Conservation (phyloP, 2,113 vertebrate species). For the Dipodomys ordii region DNA sequence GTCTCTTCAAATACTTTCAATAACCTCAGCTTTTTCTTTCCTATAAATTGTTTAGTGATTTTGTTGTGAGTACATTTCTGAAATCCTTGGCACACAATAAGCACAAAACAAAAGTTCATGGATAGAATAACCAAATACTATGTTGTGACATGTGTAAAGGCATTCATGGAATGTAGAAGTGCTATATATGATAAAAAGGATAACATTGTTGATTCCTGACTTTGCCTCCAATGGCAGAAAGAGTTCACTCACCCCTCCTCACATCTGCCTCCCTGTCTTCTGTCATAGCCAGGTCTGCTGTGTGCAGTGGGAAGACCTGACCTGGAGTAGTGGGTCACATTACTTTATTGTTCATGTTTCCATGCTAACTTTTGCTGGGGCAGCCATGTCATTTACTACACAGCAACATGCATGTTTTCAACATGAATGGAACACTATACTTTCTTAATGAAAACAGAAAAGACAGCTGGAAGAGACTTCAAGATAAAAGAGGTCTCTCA, state of each 20-base stretch:
- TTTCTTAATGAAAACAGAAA: background rate
- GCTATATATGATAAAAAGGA: background rate
- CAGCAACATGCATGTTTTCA: background rate
- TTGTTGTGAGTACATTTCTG: background rate
- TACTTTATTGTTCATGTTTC: background rate
- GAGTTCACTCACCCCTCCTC: accelerated
- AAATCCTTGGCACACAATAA: background rate
- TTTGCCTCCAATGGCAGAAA: background rate
- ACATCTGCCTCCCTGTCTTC: accelerated
- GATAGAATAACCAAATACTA: background rate
- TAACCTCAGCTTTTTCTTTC: background rate
- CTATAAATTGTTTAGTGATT: background rate
- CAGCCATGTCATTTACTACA: background rate
- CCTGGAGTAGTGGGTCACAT: background rate
- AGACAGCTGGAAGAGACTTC: background rate
- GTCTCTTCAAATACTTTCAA: background rate
- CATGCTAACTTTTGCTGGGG: background rate
- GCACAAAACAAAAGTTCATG: background rate
- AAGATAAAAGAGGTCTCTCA: background rate
- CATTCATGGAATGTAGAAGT: background rate
- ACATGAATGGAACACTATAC: background rate
- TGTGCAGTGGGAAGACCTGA: background rate
- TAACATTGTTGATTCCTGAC: background rate
- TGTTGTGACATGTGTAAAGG: background rate
- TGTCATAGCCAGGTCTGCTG: accelerated